phyloP scores from a whole-genome alignment of 2,888 invertebrate species.

The Cantharis nigra region DNA sequence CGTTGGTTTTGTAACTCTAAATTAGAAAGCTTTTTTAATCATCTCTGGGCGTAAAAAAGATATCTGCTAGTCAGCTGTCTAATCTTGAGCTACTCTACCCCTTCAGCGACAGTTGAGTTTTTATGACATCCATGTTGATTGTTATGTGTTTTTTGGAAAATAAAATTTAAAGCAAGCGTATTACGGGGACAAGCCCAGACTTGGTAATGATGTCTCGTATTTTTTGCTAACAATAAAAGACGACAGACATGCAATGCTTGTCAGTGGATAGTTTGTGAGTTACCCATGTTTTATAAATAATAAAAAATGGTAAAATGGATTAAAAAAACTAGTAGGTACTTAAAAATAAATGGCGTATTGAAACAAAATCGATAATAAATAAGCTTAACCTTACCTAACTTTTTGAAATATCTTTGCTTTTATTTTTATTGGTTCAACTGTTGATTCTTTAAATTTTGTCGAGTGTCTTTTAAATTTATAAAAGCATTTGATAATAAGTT shows the following conservation, averaged over 20 bases:
- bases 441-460: not conserved
- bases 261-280: not conserved
- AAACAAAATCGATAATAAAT: not conserved
- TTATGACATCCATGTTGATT: not conserved
- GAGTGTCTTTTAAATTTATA: not conserved
- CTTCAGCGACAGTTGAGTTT: not conserved
- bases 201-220: not conserved
- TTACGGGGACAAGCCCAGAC: too few species aligned
- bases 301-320: not conserved
- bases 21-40: not conserved
- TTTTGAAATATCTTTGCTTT: not conserved
- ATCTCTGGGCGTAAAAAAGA: not conserved
- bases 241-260: not conserved
- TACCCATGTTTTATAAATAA: not conserved
- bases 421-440: not conserved
- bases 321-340: not conserved
- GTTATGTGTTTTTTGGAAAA: not conserved
- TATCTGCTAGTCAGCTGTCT: not conserved
- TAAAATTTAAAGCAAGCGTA: not conserved
- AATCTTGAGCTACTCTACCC: not conserved
- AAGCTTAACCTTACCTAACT: not conserved
- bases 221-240: not conserved
- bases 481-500: not conserved
- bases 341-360: not conserved
- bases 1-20: not conserved